These are phyloP conservation scores for Cylindroiulus punctatus DNA, from an alignment of 2,888 invertebrate species.

Conservation along the genomic window DNA sequence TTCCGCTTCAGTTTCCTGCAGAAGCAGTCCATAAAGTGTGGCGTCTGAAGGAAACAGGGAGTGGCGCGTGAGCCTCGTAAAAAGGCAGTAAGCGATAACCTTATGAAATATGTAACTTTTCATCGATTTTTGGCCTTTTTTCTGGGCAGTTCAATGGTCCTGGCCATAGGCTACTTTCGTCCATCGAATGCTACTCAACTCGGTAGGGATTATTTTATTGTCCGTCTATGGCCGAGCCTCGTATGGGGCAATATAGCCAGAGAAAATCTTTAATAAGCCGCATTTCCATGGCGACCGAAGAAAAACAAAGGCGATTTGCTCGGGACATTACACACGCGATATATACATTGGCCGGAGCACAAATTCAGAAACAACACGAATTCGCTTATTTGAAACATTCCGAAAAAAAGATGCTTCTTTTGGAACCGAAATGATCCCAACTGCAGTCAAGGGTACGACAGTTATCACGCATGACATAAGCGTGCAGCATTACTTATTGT, in stretches of 20 bases:
- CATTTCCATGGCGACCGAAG: constrained; percentile 30
- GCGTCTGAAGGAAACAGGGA: neutral
- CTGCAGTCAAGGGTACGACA: too few species aligned
- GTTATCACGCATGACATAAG: too few species aligned
- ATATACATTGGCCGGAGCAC: neutral
- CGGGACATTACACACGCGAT: constrained; percentile 27
- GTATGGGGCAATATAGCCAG: neutral
- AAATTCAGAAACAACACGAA: neutral
- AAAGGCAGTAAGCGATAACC: constrained; percentile 5
- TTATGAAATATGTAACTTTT: constrained; percentile 40
- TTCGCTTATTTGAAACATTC: neutral
- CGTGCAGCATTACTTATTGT: too few species aligned
- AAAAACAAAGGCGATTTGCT: constrained; percentile 30
- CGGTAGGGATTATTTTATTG: neutral
- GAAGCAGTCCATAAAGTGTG: neutral
- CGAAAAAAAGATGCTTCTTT: neutral
- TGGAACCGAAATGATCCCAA: too few species aligned
- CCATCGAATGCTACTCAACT: constrained; percentile 2
- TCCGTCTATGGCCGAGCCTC: neutral
- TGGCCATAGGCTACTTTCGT: constrained; percentile 33
- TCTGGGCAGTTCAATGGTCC: neutral
- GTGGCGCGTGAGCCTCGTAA: constrained; percentile 30
- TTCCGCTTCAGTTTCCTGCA: neutral
- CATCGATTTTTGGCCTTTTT: constrained; percentile 14
- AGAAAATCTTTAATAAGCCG: constrained; percentile 30